Evolutionary conservation across 2,888 invertebrate genomes (phyloP).

Genomic region (Dione vanillae): DNA sequence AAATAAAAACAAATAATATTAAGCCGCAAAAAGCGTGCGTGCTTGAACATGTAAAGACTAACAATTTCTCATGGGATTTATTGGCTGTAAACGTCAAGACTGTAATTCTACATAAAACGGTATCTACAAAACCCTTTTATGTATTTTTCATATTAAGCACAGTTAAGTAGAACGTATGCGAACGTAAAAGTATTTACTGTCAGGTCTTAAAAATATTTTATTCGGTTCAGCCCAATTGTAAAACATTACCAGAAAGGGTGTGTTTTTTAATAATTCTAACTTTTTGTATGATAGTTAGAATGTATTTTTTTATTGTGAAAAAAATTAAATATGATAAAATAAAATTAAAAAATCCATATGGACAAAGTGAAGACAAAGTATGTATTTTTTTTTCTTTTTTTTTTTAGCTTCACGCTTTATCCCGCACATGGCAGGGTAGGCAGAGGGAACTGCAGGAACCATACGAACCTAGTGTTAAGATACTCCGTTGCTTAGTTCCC

Average conservation of each 20-base stretch:
- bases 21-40: neutral
- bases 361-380: too few relatives aligned
- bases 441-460: too few relatives aligned
- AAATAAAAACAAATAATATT: too few relatives aligned
- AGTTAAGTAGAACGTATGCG: constrained; percentile 15
- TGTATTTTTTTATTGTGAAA: constrained; percentile 7
- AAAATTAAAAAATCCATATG: too few relatives aligned
- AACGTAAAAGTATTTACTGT: constrained; percentile 23
- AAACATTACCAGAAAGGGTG: neutral
- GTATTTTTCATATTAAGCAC: constrained; percentile 10
- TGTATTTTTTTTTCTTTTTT: too few relatives aligned
- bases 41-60: neutral
- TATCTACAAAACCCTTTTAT: constrained; percentile 8
- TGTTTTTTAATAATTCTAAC: neutral
- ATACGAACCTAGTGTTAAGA: too few relatives aligned
- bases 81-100: constrained; percentile 5
- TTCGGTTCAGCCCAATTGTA: neutral
- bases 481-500: too few relatives aligned
- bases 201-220: constrained; percentile 2
- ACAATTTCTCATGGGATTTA: neutral
- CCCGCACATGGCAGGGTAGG: too few relatives aligned
- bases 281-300: neutral
- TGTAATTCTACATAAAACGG: constrained; percentile 8
- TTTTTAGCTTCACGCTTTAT: too few relatives aligned
- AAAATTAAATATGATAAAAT: too few relatives aligned